Percentiles rank a stretch among this genome's conserved stretches.
phyloP scores from a whole-genome alignment of 2,888 invertebrate genomes.

The Nymphalis urticae region DNA sequence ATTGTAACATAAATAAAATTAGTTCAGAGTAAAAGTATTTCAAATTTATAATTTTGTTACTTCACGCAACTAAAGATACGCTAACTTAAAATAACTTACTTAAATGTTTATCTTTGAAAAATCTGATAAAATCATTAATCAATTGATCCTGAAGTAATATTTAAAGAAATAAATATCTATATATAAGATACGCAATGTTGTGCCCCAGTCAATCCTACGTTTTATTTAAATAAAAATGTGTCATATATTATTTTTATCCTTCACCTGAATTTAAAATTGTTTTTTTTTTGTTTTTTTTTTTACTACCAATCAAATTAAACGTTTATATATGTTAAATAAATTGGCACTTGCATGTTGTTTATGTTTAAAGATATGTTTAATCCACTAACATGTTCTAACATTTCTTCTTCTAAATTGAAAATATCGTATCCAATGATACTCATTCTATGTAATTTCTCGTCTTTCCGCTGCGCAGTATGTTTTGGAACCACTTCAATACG shows the following conservation, averaged over 20 bases:
- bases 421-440: constrained; percentile 64
- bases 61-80: too few relatives aligned
- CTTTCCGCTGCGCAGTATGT: constrained; percentile 95
- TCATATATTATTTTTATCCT: constrained; percentile 65
- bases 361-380: constrained; percentile 45
- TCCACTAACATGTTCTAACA: constrained; percentile 46
- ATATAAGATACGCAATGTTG: constrained; percentile 87
- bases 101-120: neutral
- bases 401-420: constrained; percentile 66
- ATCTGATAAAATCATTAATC: constrained; percentile 31
- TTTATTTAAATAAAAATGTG: constrained; percentile 74
- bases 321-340: constrained; percentile 24
- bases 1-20: neutral
- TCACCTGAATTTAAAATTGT: constrained; percentile 37
- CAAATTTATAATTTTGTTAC: too few relatives aligned
- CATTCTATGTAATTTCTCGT: constrained; percentile 84
- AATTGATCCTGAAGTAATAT: constrained; percentile 41
- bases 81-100: too few relatives aligned
- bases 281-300: constrained; percentile 15
- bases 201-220: constrained; percentile 87
- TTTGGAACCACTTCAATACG: constrained; percentile 99
- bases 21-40: too few relatives aligned
- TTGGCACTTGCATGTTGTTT: constrained; percentile 68
- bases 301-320: constrained; percentile 43
- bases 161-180: constrained; percentile 47